Base-by-base conservation (phyloP, 2,888 invertebrate species). In the Flexamia atlantica region DNA sequence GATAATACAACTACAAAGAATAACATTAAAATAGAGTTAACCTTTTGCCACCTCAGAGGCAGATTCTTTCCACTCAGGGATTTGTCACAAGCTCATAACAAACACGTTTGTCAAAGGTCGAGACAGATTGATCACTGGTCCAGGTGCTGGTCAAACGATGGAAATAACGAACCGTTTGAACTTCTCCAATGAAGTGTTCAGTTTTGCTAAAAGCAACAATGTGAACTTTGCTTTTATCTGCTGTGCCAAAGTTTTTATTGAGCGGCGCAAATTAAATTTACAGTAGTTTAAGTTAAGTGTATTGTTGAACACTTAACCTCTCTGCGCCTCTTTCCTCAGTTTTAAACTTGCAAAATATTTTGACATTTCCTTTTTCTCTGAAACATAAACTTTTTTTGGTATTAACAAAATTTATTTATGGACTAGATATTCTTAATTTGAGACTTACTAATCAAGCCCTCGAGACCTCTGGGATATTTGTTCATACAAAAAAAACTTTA, bases 191-290 rank as follows among this genome's bases (percentile, higher is more conserved):
- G 70, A 70, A 70, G 70, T 70, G 70, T 70, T 70, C 32, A 40
- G 40, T 36, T 36, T 40, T 36, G 70, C 23, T 70, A 40, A 36
- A 70, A 40, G 70, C 32, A 36, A 23, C 40, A 40, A 20, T 70
- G 70, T 70, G 70, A 70, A 70, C 70, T 70, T 70, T 70, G 70
- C 70, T 70, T 70, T 70, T 70, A 70, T 70, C 70, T 70, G 70
- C 4, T 23, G 17, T 5, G 23, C 20, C 70, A 36, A 70, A 70
- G 70, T 70, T 70, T 64, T 53, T 46, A 23, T 53, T 23, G 20
- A n/a, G 23, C 2, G 20, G 10, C 53, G 20, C 53, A 53, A 53
- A 53, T 53, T 23, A 23, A 10, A 23, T 53, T 53, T 23, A 53
- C 0, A 30, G 17, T 30, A 64, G 64, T 28, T 64, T 30, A 57